A percentile compares a stretch with the other conserved stretches of the same genome.
These are phyloP conservation scores for Byasa hedistus DNA, from an alignment of 2,888 invertebrate genomes.

Conservation along the genomic window DNA sequence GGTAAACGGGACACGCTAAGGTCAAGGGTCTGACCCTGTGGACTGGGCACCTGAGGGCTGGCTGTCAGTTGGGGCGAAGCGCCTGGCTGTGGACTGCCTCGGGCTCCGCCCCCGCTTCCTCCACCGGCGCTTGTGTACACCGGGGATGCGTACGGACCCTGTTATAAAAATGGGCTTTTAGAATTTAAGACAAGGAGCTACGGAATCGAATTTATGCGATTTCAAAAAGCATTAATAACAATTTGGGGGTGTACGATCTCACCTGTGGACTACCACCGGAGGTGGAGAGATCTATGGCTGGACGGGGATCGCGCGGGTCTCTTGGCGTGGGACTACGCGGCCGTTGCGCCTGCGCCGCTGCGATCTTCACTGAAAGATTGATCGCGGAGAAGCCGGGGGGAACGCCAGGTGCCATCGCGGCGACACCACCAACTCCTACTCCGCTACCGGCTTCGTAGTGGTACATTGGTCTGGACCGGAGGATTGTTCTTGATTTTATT, in stretches of 20 bases:
- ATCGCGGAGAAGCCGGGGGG: slow-evolving; percentile 90
- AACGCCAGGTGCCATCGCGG: slow-evolving; percentile 83
- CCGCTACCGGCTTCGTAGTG: slow-evolving; percentile 84
- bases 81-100: slow-evolving; percentile 91
- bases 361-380: slow-evolving; percentile 92
- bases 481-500: slow-evolving; percentile 33
- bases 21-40: slow-evolving; percentile 94
- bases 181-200: slow-evolving; percentile 28
- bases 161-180: slow-evolving; percentile 65
- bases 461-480: slow-evolving; percentile 86
- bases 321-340: slow-evolving; percentile 87
- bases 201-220: slow-evolving; percentile 20
- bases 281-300: slow-evolving; percentile 92
- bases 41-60: slow-evolving; percentile 94
- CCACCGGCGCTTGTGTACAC: slow-evolving; percentile 88
- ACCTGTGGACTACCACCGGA: slow-evolving; percentile 94
- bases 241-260: slow-evolving; percentile 45
- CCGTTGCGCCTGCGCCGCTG: slow-evolving; percentile 85
- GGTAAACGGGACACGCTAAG: slow-evolving; percentile 92
- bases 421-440: slow-evolving; percentile 81
- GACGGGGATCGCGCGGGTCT: slow-evolving; percentile 88
- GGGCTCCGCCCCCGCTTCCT: slow-evolving; percentile 84
- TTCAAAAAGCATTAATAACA: slow-evolving; percentile 10
- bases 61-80: slow-evolving; percentile 90
- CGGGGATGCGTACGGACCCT: slow-evolving; percentile 88